Evolutionary conservation across 2,888 invertebrate species (phyloP).

Genomic region (Dasypogon diadema): DNA sequence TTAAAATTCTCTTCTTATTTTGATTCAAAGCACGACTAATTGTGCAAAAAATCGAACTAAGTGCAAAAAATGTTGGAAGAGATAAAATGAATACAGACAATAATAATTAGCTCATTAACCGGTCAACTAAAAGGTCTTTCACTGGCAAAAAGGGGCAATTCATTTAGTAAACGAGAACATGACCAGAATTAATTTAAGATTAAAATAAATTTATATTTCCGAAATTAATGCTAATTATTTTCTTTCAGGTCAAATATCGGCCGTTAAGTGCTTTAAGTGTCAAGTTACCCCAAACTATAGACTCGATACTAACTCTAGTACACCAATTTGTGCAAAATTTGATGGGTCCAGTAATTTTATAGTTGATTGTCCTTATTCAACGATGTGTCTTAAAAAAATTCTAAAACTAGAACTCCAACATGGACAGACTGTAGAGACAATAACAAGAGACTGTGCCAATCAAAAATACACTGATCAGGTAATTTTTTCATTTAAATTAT

Average conservation of each 20-base stretch:
- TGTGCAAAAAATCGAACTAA: too few species aligned
- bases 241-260: slow-evolving; percentile 62
- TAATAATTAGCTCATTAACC: too few species aligned
- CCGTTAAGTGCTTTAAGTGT: slow-evolving; percentile 82
- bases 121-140: too few species aligned
- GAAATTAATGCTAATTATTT: neutral
- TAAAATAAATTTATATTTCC: too few species aligned
- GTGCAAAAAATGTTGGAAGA: too few species aligned
- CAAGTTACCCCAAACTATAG: slow-evolving; percentile 73
- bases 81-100: too few species aligned
- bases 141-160: too few species aligned
- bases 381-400: slow-evolving; percentile 85
- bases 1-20: too few species aligned
- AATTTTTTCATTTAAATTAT: slow-evolving; percentile 18
- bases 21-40: too few species aligned
- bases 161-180: too few species aligned
- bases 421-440: slow-evolving; percentile 68
- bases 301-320: slow-evolving; percentile 72
- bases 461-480: slow-evolving; percentile 75
- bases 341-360: slow-evolving; percentile 78
- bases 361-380: slow-evolving; percentile 83
- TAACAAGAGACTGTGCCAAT: slow-evolving; percentile 77
- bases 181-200: too few species aligned
- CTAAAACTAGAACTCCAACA: slow-evolving; percentile 75
- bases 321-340: slow-evolving; percentile 80